Conservation (phyloP, 2,888 invertebrate species). For the Philonicus albiceps region DNA sequence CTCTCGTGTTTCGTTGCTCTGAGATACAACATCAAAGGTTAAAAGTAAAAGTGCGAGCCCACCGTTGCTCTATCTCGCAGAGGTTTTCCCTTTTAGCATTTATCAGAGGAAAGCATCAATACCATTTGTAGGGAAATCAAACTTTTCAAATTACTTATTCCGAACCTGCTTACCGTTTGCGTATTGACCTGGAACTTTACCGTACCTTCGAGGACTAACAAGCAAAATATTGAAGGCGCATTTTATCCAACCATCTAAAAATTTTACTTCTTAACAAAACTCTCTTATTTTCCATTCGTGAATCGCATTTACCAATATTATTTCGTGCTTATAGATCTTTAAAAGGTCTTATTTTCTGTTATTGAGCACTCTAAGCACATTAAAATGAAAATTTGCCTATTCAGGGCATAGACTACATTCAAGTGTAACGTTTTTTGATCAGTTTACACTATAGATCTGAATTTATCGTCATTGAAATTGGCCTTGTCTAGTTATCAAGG, state of each 20-base stretch:
- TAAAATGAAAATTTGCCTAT: background rate
- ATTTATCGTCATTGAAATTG: too few relatives aligned
- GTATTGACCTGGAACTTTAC: background rate
- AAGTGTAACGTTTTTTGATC: too few relatives aligned
- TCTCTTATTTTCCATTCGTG: background rate
- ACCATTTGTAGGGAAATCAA: background rate
- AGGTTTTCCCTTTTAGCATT: background rate
- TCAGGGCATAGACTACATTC: background rate
- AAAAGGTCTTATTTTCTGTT: background rate
- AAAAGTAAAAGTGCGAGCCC: background rate
- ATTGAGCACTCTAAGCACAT: background rate
- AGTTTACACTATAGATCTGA: too few relatives aligned
- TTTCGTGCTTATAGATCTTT: background rate
- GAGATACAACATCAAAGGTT: background rate
- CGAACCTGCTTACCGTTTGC: background rate
- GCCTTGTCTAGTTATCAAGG: too few relatives aligned
- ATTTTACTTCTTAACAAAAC: background rate
- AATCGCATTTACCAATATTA: background rate
- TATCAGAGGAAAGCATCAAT: background rate
- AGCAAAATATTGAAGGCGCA: background rate
- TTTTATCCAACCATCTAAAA: background rate
- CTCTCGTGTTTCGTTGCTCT: background rate
- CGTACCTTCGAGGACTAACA: background rate
- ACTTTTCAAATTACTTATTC: background rate
- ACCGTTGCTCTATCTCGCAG: background rate